Base-by-base conservation (phyloP, 2,888 invertebrate genomes). In the Cataglyphis albicans region DNA sequence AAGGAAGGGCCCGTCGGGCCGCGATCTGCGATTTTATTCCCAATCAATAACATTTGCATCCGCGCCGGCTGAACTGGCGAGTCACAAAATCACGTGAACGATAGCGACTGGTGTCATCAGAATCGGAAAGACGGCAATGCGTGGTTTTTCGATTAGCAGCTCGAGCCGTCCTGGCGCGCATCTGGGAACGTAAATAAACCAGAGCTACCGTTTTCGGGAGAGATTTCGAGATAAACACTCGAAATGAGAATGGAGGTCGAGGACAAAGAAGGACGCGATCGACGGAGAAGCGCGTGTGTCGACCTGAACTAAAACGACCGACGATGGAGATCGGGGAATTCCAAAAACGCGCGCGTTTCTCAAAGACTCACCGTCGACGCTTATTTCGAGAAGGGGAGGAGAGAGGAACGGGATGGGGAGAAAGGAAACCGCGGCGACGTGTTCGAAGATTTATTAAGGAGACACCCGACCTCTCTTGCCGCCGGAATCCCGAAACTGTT, bases 371-470 rank as follows among this genome's bases (percentile, higher is more conserved):
- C 55, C 82, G 61, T 41, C 84, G 63, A 87, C 86, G 68, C 48
- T 57, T 76, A 18, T 67, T 57, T 64, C 29, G 29, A 81, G 29
- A 7, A 41, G 29, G n/a, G 48, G 32, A 35, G 59, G 68, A 70
- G n/a, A 18, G 52, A 70, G 29, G 21, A 25, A 64, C 7, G 65
- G 21, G 21, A 12, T 15, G 44, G 35, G 35, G 76, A 68, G 44
- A 52, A 57, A 32, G 32, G 81, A 68, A 88, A 82, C 85, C 85
- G 88, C 88, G 87, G 83, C 81, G 83, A 84, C 88, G 85, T 57
- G 64, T 64, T n/a, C 85, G 86, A 90, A 91, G 93, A 93, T 93
- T 93, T 93, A 93, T 93, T 93, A 92, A 91, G 91, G 89, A 89
- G 91, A 89, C 88, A 88, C 88, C 87, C 86, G 86, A 84, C 78